Evolutionary conservation across 37 sponge, comb jelly and placozoan genomes (phyloP).

Genomic region (Ephydatia muelleri): DNA sequence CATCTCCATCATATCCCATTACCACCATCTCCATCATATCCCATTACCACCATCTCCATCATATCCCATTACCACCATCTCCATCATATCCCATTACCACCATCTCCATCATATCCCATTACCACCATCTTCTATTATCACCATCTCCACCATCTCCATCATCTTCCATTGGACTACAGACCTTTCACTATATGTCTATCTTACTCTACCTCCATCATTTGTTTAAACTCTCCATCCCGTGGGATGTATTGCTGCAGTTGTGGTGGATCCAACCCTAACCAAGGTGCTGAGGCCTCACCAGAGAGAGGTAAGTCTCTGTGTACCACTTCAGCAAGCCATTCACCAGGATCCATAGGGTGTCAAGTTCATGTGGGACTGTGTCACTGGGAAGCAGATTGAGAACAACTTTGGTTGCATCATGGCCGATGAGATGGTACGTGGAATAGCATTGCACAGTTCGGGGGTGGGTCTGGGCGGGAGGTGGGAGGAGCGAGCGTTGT

Average conservation of each 20-base stretch:
- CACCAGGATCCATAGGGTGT: slow-evolving; percentile 61
- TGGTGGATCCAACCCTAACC: slow-evolving; percentile 89
- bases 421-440: slow-evolving; percentile 93
- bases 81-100: too few species aligned
- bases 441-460: too few species aligned
- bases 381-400: slow-evolving; percentile 72
- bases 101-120: too few species aligned
- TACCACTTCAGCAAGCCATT: not conserved
- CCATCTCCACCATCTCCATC: too few species aligned
- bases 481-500: not conserved
- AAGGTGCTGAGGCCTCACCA: slow-evolving; percentile 93
- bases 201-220: too few species aligned
- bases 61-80: not conserved
- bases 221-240: not conserved
- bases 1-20: too few species aligned
- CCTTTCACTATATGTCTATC: too few species aligned
- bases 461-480: too few species aligned
- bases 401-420: slow-evolving; percentile 94
- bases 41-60: not conserved
- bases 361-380: slow-evolving; percentile 96
- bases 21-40: too few species aligned
- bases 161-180: too few species aligned
- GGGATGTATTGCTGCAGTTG: slow-evolving; percentile 54
- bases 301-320: slow-evolving; percentile 70
- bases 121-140: too few species aligned